phyloP scores from a whole-genome alignment of 53 echinoderm and acorn worm species.

The Mesocentrotus franciscanus region DNA sequence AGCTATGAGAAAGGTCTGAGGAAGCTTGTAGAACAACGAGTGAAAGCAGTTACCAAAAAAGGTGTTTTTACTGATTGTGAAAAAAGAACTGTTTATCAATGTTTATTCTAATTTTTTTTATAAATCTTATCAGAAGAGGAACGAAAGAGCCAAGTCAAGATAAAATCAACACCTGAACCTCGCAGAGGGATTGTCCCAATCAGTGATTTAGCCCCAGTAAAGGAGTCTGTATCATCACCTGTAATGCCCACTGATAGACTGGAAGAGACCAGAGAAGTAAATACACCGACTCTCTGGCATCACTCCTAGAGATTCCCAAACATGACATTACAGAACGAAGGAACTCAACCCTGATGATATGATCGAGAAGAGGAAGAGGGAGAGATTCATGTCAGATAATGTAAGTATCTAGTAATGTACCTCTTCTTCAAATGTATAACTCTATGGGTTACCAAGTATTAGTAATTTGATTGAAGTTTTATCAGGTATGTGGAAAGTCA shows the following conservation, averaged over 20 bases:
- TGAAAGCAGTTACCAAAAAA: no score
- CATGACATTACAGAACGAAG: conserved; percentile 88
- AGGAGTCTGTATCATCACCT: conserved; percentile 46
- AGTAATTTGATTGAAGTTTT: neutral
- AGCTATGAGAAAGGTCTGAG: no score
- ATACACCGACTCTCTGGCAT: conserved; percentile 64
- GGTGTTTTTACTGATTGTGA: neutral
- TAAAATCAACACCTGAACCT: neutral
- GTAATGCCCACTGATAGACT: neutral
- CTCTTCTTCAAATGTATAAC: neutral
- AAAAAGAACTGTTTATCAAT: neutral
- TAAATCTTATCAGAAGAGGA: neutral
- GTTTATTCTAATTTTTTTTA: neutral
- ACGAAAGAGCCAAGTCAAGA: conserved; percentile 23
- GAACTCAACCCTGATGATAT: conserved; percentile 83
- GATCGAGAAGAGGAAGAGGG: conserved; percentile 93
- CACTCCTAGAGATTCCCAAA: conserved; percentile 73
- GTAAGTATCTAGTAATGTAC: conserved; percentile 39
- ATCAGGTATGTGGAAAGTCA: neutral
- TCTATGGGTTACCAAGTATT: neutral
- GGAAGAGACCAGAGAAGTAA: conserved; percentile 25
- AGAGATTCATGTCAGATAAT: conserved; percentile 67
- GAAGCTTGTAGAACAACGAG: no score
- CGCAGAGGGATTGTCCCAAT: neutral
- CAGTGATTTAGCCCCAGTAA: conserved; percentile 6